Evolutionary conservation across 2,113 vertebrate genomes (phyloP).

Genomic region (Platysteira castanea): DNA sequence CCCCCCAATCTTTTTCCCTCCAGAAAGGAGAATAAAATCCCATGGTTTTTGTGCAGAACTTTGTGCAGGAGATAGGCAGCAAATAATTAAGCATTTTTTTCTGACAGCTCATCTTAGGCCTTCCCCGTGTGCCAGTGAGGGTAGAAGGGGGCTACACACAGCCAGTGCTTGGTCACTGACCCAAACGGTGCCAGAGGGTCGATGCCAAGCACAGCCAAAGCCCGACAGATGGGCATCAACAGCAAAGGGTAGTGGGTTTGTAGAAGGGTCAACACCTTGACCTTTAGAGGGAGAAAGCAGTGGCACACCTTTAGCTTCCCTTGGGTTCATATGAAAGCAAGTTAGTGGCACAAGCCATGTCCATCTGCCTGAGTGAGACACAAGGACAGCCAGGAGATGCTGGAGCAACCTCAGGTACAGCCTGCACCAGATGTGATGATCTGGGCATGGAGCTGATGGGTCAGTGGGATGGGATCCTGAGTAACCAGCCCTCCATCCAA

Average conservation of each 20-base stretch:
- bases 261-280: background rate
- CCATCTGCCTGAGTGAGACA: background rate
- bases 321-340: background rate
- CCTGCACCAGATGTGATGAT: background rate
- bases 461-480: background rate
- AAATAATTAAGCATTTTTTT: background rate
- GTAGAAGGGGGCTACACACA: accelerated
- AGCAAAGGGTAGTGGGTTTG: background rate
- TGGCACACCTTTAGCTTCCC: background rate
- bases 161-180: background rate
- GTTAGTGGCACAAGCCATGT: background rate
- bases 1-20: background rate
- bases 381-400: background rate
- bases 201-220: background rate
- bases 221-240: background rate
- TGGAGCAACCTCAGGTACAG: background rate
- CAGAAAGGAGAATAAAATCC: conserved; percentile 5
- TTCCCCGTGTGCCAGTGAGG: background rate
- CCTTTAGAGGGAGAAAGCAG: background rate
- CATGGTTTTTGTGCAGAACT: background rate
- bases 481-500: background rate
- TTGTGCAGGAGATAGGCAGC: background rate
- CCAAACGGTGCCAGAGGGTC: background rate
- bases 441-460: background rate
- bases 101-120: background rate